Evolutionary conservation across 1,140 invertebrate species (phyloP).

Genomic region (Mesaphorura yosii): DNA sequence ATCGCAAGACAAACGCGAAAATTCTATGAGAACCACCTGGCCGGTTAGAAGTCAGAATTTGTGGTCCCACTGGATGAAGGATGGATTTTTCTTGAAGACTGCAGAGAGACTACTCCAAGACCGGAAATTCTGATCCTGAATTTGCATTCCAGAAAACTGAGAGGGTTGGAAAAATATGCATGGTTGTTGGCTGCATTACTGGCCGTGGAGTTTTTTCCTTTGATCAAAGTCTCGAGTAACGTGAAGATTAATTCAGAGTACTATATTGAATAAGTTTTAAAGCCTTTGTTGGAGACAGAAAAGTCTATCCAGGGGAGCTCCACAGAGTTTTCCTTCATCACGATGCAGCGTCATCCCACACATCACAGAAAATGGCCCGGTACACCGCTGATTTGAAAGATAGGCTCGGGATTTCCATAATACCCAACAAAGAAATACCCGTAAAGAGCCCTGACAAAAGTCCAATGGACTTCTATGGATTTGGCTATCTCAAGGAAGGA

Average conservation of each 20-base stretch:
- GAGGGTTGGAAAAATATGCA: background rate
- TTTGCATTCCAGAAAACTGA: background rate
- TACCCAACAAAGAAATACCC: background rate
- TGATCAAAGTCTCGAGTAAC: conserved; percentile 2
- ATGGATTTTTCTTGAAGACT: background rate
- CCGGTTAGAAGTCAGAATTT: background rate
- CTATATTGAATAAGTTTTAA: background rate
- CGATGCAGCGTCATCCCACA: conserved; percentile 5
- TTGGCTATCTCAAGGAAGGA: background rate
- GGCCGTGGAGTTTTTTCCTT: conserved; percentile 4
- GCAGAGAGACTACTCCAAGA: background rate
- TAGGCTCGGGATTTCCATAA: background rate
- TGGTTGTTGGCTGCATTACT: conserved; percentile 5
- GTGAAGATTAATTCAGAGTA: conserved; percentile 5
- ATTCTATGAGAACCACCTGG: conserved; percentile 6
- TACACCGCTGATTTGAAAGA: background rate
- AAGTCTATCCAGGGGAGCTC: background rate
- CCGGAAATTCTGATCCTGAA: background rate
- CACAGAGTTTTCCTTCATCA: conserved; percentile 9
- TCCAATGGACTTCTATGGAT: conserved; percentile 9
- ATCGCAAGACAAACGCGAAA: background rate
- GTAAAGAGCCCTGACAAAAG: conserved; percentile 4
- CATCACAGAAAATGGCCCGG: background rate
- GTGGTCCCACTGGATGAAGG: conserved; percentile 17
- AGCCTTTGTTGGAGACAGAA: background rate